These are phyloP conservation scores for Lochmaea crataegi DNA, from an alignment of 2,888 invertebrate species.

Conservation along the genomic window DNA sequence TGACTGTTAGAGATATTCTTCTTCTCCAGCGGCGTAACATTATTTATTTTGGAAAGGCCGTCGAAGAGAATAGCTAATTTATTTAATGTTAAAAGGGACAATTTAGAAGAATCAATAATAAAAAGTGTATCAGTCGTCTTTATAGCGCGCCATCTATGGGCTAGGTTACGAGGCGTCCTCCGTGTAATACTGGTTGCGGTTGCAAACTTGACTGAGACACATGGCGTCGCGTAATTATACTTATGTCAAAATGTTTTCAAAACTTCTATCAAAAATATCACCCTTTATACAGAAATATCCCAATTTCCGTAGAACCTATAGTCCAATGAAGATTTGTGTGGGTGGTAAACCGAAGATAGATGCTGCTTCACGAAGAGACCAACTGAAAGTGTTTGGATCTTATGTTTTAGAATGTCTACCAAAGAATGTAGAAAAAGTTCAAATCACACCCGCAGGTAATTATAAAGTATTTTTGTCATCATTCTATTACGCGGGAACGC, in stretches of 20 bases:
- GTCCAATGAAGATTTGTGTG: conserved; percentile 5
- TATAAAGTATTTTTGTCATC: neutral
- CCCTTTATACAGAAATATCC: neutral
- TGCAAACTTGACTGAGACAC: too few species aligned
- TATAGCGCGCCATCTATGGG: too few species aligned
- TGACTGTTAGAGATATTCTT: neutral
- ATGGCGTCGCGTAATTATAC: too few species aligned
- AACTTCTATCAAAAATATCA: neutral
- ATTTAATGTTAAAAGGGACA: too few species aligned
- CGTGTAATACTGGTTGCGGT: too few species aligned
- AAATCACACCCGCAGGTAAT: conserved; percentile 76
- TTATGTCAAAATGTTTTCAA: neutral
- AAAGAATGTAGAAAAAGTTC: conserved; percentile 94
- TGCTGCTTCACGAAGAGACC: conserved; percentile 42
- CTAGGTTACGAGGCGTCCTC: too few species aligned
- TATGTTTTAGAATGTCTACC: conserved; percentile 95
- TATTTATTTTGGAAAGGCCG: neutral
- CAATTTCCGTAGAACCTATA: neutral
- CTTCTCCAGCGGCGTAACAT: neutral
- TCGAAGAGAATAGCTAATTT: too few species aligned
- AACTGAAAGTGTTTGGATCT: conserved; percentile 78
- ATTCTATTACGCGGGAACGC: too few species aligned
- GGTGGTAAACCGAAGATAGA: conserved; percentile 2
- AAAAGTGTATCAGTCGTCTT: too few species aligned
- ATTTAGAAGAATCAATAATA: too few species aligned